Evolutionary conservation across 2,797 vertebrate species (phyloP), one percentile per base, ranked within the genome.

Genomic region (Enteromius anoplus): DNA sequence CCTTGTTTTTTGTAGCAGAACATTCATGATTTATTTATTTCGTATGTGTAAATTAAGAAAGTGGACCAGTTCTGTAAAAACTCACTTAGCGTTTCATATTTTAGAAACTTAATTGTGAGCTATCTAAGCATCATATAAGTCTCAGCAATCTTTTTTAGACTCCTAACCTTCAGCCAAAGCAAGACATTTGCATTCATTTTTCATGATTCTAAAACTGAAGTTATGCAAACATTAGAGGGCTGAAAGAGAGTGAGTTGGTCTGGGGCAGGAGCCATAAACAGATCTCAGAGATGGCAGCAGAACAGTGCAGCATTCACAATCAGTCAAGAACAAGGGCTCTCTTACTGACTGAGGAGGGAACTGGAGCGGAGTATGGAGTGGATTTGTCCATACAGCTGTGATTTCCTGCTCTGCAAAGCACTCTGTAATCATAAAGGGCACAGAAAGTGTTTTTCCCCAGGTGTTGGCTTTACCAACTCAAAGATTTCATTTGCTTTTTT

Each of bases 271-370:
- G 69, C 29, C 66, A 71, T 29, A 51, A 79, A 62, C 62, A 76
- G 53, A 37, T 64, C 72, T 58, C 64, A 58, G 23, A 82, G 72
- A 58, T 68, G 81, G 72, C 49, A 76, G 37, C 19, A 69, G 62
- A 76, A 82, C 81, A 82, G 72, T 68, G 47, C n/a, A 47, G 80
- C 84, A 79, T 79, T 85, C 70, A 83, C 51, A 75, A 66, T 83
- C 49, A 42, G 42, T 69, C n/a, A 42, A 80, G 60, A 69, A 75
- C 81, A 83, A 80, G 76, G 53, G 7, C 53, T 32, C 60, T 80
- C 53, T 75, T 69, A 51, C 77, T 80, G 77, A 71, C 64, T 55
- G 58, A 66, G 49, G 21, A 32, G 62, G 51, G 47, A 71, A 55
- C 55, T 71, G 62, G 58, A 82, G 71, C 55, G 4, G 23, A 47